A percentile compares a stretch with the other conserved stretches of the same genome.
phyloP scores from a whole-genome alignment of 2,888 invertebrate genomes.

The Caenorhabditis auriculariae region DNA sequence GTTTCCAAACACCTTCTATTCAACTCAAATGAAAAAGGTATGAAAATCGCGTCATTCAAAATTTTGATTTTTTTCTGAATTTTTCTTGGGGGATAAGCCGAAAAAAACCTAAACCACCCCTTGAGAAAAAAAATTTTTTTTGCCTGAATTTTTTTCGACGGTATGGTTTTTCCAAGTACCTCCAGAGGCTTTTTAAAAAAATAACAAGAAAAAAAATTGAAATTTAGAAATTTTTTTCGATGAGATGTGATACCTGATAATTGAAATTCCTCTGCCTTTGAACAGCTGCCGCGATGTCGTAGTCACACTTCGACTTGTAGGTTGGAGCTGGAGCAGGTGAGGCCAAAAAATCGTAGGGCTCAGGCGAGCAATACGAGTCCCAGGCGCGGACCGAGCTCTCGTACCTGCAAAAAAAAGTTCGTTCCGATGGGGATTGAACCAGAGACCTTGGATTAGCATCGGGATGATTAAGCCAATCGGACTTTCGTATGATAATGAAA shows the following conservation, averaged over 20 bases:
- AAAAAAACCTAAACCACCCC: too few species aligned
- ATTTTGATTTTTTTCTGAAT: too few species aligned
- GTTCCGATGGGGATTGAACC: not conserved
- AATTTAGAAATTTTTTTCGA: not conserved
- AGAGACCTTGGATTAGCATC: not conserved
- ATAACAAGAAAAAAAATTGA: too few species aligned
- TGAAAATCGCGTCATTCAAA: too few species aligned
- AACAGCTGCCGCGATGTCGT: slow-evolving; percentile 65
- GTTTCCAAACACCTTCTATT: too few species aligned
- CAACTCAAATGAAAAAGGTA: too few species aligned
- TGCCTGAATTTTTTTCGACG: too few species aligned
- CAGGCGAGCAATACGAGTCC: slow-evolving; percentile 43
- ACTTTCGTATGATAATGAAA: too few species aligned
- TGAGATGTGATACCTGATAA: slow-evolving; percentile 63
- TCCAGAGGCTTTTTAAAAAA: too few species aligned
- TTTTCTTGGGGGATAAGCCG: too few species aligned
- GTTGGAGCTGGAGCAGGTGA: slow-evolving; percentile 36
- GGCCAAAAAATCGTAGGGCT: slow-evolving; percentile 63
- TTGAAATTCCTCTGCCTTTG: slow-evolving; percentile 66
- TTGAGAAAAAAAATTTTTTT: too few species aligned
- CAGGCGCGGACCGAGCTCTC: slow-evolving; percentile 45
- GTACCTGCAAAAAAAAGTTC: slow-evolving; percentile 30
- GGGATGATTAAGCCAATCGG: not conserved
- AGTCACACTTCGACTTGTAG: slow-evolving; percentile 58
- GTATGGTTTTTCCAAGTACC: too few species aligned